phyloP scores from a whole-genome alignment of 2,113 vertebrate genomes.

The Cyphomyrus discorhynchus region DNA sequence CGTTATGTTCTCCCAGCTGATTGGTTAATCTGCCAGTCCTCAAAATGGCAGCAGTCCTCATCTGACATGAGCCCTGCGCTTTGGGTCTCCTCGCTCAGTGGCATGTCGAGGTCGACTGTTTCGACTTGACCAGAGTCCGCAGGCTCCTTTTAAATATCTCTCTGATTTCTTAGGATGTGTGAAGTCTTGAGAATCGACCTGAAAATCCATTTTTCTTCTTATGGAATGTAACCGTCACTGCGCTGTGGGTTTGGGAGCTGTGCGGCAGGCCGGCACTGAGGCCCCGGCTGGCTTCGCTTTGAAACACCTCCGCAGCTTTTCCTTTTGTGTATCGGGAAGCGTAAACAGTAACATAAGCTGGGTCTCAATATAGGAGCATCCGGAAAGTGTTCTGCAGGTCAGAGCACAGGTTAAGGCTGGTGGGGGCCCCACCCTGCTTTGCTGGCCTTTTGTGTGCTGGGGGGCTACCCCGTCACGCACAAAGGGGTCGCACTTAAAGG shows the following conservation, averaged over 20 bases:
- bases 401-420: constrained; percentile 2
- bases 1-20: neutral
- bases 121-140: neutral
- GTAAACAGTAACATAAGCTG: neutral
- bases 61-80: neutral
- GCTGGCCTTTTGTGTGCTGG: constrained; percentile 7
- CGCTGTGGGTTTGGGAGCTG: neutral
- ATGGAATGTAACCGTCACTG: neutral
- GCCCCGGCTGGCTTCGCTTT: neutral
- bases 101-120: neutral
- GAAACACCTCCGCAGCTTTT: neutral
- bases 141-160: neutral
- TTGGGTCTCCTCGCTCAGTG: neutral
- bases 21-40: neutral
- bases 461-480: constrained; percentile 14
- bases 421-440: neutral
- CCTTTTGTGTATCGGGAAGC: neutral
- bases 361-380: neutral
- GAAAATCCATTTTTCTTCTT: neutral
- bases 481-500: constrained; percentile 27
- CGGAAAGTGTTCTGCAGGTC: constrained; percentile 10
- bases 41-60: neutral
- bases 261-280: neutral
- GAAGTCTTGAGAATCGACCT: neutral
- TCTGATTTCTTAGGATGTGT: neutral